Base-by-base conservation (phyloP, 2,888 invertebrate genomes). In the Heliconius sara region DNA sequence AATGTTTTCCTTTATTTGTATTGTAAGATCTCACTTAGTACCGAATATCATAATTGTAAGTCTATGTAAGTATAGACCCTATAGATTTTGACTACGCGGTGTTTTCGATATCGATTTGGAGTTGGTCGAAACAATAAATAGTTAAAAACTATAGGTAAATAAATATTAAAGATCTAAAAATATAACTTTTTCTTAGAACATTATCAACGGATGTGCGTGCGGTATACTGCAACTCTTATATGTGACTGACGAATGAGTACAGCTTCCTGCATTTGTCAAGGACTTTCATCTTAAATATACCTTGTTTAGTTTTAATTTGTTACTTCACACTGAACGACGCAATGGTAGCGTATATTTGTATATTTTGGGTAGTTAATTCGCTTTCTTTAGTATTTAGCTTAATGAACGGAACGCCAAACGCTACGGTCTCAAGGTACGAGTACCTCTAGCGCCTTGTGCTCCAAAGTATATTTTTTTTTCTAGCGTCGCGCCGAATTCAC, bases 181-280 rank as follows among this genome's bases (percentile, higher is more conserved):
- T 39, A 39, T 39, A 39, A 47, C 16, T 13, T 39, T 47, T 74
- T 65, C 65, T 75, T 43, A 13, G 65, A 75, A 75, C 25, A 34
- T 47, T 65, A 25, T n/a, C 70, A 19, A 39, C 77, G 77, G 80
- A 77, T 57, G 30, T 67, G 67, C 68, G 63, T 60, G 43, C 66
- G 22, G 34, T 43, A 7, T 19, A 25, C 43, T 70, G 16, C 77
- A 77, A 80, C 22, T 22, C 9, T 0, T 80, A 80, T 77, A 70
- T 77, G 77, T 77, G 74, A 52, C 63, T 34, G 80, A 60, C 65
- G 80, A 80, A 25, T 68, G 80, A 77, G 75, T 68, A 63, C 34
- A 75, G 74, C 60, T 74, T 80, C 80, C 80, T 80, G 67, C 47
- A 67, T 19, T 27, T 72, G 27, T 78, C 73, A 73, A 78, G 78